Conservation (phyloP, 2,888 invertebrate species). For the Oxyteleia sp. region DNA sequence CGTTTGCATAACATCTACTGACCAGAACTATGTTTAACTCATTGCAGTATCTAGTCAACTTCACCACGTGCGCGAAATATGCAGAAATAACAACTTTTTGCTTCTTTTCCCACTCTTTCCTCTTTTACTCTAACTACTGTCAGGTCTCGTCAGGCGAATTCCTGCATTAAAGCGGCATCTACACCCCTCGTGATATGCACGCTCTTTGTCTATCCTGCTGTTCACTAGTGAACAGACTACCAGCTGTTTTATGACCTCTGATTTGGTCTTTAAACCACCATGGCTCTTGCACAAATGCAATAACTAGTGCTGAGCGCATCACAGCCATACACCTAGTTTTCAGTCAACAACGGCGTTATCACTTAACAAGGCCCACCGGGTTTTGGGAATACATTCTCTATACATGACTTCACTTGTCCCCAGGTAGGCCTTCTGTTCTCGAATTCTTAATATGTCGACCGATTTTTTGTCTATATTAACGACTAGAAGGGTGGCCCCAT, state of each 20-base stretch:
- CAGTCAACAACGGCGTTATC: too few relatives aligned
- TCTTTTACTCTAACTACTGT: too few relatives aligned
- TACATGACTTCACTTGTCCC: background rate
- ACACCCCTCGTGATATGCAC: background rate
- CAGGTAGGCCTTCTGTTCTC: background rate
- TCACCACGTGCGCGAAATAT: too few relatives aligned
- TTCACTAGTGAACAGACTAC: background rate
- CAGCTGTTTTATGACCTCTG: background rate
- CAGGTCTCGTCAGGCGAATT: background rate
- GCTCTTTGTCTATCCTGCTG: slow-evolving; percentile 7
- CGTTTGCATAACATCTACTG: too few relatives aligned
- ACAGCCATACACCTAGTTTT: slow-evolving; percentile 1
- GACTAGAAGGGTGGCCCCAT: background rate
- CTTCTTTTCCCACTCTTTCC: too few relatives aligned
- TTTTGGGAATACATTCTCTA: background rate
- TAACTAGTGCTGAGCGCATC: background rate
- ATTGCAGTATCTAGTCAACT: too few relatives aligned
- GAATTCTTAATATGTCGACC: background rate
- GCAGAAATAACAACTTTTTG: too few relatives aligned
- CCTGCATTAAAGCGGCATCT: background rate
- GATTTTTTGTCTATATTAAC: background rate
- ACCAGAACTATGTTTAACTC: too few relatives aligned
- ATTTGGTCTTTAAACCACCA: slow-evolving; percentile 6
- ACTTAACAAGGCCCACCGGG: too few relatives aligned
- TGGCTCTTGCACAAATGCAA: slow-evolving; percentile 6